Evolutionary conservation across 2,888 invertebrate genomes (phyloP).

Genomic region (Galerucella pusilla): DNA sequence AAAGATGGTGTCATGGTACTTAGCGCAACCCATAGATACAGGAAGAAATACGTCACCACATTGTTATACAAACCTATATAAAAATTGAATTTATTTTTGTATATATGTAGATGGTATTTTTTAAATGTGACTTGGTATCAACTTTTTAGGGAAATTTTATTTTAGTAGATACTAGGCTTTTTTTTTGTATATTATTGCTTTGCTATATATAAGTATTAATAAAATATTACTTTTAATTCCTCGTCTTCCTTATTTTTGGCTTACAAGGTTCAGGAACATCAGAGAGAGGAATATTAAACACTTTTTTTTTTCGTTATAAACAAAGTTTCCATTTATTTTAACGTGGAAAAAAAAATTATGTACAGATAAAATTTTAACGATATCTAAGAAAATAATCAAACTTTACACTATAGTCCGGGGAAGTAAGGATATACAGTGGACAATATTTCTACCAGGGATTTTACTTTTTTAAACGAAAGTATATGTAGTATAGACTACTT

Average conservation of each 20-base stretch:
- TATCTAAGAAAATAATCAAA: too few species aligned
- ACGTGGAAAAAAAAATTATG: too few species aligned
- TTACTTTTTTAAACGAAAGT: too few species aligned
- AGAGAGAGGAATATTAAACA: too few species aligned
- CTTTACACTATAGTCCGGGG: too few species aligned
- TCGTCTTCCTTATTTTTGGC: not conserved
- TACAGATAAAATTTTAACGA: too few species aligned
- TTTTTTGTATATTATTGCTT: conserved; percentile 26
- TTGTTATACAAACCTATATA: conserved; percentile 98
- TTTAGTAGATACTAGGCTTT: conserved; percentile 34
- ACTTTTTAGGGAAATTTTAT: conserved; percentile 23
- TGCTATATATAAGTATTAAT: conserved; percentile 25
- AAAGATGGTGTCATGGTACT: conserved; percentile 99
- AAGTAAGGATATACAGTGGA: too few species aligned
- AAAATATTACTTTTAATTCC: conserved; percentile 14
- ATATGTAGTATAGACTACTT: too few species aligned
- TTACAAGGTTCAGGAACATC: not conserved
- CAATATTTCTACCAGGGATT: too few species aligned
- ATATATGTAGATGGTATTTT: conserved; percentile 25
- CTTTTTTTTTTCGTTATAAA: too few species aligned
- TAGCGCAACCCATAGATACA: conserved; percentile 97
- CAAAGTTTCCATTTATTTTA: too few species aligned
- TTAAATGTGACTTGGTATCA: conserved; percentile 18
- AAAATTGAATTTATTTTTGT: conserved; percentile 47
- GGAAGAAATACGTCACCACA: conserved; percentile 99